Percentiles rank a stretch among this genome's conserved stretches.
Evolutionary conservation across 2,113 vertebrate species (phyloP).

Genomic region (Ardeotis arabs): DNA sequence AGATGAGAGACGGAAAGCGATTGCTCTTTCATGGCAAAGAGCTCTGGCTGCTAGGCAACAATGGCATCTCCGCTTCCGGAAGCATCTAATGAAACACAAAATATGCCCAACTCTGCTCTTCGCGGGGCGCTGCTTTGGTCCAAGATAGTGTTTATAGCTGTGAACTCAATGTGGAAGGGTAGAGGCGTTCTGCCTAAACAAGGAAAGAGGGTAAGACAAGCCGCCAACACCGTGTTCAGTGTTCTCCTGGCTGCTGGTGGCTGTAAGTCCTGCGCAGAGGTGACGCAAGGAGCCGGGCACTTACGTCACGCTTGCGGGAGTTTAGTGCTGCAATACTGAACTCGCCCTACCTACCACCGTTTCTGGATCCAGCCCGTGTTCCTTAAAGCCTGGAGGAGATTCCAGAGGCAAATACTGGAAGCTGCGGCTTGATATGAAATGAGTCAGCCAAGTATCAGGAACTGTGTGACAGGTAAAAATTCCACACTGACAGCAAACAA

Average conservation of each 20-base stretch:
- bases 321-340: neutral
- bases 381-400: neutral
- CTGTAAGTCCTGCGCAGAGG: neutral
- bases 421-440: neutral
- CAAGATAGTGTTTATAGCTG: neutral
- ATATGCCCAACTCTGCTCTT: neutral
- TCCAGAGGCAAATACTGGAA: neutral
- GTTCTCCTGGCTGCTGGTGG: neutral
- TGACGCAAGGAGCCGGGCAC: neutral
- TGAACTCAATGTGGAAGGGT: neutral
- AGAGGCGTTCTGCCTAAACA: neutral
- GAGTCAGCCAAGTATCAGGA: neutral
- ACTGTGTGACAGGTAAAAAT: neutral
- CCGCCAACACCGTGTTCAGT: accelerated
- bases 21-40: neutral
- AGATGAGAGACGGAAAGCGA: neutral
- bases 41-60: neutral
- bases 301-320: neutral
- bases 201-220: neutral
- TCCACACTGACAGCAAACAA: neutral
- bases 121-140: neutral
- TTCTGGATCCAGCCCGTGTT: neutral
- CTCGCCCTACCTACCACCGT: accelerated
- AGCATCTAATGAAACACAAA: neutral
- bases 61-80: neutral